Conservation (phyloP, 1,140 invertebrate genomes). For the Cotesia typhae region DNA sequence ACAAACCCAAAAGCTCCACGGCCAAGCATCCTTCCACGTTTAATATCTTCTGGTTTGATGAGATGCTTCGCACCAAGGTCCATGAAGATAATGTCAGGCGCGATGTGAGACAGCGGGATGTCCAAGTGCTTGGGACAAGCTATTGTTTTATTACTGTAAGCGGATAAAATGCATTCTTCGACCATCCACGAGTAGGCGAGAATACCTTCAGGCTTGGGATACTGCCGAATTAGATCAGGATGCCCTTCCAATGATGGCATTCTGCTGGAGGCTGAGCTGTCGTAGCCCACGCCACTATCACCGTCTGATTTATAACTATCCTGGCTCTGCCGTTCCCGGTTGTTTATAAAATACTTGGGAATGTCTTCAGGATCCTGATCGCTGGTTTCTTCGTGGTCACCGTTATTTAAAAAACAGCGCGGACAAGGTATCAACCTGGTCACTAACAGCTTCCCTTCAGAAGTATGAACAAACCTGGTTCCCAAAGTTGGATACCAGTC, state of each 20-base stretch:
- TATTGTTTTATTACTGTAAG: slow-evolving; percentile 76
- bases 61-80: slow-evolving; percentile 85
- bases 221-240: slow-evolving; percentile 63
- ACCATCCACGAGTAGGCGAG: slow-evolving; percentile 82
- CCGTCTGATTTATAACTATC: slow-evolving; percentile 80
- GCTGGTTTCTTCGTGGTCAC: slow-evolving; percentile 51
- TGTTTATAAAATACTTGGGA: slow-evolving; percentile 43
- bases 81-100: slow-evolving; percentile 88
- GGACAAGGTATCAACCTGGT: slow-evolving; percentile 95
- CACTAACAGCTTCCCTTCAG: slow-evolving; percentile 93
- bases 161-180: slow-evolving; percentile 93
- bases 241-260: slow-evolving; percentile 85
- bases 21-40: slow-evolving; percentile 83
- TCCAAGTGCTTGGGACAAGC: slow-evolving; percentile 79
- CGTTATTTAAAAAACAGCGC: slow-evolving; percentile 73
- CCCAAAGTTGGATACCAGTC: slow-evolving; percentile 98
- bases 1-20: slow-evolving; percentile 98
- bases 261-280: slow-evolving; percentile 74
- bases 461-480: slow-evolving; percentile 96
- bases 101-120: slow-evolving; percentile 77
- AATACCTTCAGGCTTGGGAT: slow-evolving; percentile 49
- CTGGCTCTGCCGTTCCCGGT: slow-evolving; percentile 64
- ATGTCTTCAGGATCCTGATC: slow-evolving; percentile 54
- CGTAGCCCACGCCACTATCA: slow-evolving; percentile 82
- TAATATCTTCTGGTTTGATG: slow-evolving; percentile 82